These are phyloP conservation scores for Drosophila multiciliata DNA, from an alignment of 2,888 invertebrate genomes.

Conservation along the genomic window DNA sequence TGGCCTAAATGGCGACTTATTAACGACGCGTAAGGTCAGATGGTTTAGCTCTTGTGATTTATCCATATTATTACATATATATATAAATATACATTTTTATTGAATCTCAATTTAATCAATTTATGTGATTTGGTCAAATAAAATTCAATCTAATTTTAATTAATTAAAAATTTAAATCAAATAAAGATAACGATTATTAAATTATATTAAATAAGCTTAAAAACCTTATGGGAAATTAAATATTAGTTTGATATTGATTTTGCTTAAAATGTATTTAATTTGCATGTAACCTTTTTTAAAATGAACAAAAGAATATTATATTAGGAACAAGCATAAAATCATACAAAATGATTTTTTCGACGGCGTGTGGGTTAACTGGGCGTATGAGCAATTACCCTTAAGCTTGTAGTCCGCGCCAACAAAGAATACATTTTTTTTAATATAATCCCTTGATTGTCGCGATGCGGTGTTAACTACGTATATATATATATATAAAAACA, in stretches of 20 bases:
- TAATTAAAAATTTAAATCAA: too few relatives aligned
- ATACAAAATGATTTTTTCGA: conserved; percentile 1
- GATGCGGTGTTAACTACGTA: neutral
- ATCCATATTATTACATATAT: too few relatives aligned
- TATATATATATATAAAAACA: neutral
- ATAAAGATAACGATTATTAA: neutral
- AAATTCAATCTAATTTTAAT: neutral
- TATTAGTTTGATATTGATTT: conserved; percentile 7
- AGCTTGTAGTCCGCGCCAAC: neutral
- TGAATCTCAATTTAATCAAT: neutral
- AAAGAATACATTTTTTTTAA: neutral
- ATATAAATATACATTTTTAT: neutral
- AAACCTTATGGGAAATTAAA: neutral
- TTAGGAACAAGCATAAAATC: neutral
- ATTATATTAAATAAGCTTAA: neutral
- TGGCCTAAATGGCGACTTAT: conserved; percentile 26
- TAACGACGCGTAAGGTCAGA: conserved; percentile 20
- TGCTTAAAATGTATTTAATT: neutral
- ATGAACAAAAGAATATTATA: neutral
- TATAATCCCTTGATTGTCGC: neutral
- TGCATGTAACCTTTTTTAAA: neutral
- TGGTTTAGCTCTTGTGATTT: neutral
- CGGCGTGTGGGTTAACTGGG: neutral
- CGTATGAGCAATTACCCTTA: conserved; percentile 21
- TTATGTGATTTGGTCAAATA: neutral